These are phyloP conservation scores for Latrodectus hesperus DNA, from an alignment of 2,888 invertebrate genomes.

Conservation along the genomic window DNA sequence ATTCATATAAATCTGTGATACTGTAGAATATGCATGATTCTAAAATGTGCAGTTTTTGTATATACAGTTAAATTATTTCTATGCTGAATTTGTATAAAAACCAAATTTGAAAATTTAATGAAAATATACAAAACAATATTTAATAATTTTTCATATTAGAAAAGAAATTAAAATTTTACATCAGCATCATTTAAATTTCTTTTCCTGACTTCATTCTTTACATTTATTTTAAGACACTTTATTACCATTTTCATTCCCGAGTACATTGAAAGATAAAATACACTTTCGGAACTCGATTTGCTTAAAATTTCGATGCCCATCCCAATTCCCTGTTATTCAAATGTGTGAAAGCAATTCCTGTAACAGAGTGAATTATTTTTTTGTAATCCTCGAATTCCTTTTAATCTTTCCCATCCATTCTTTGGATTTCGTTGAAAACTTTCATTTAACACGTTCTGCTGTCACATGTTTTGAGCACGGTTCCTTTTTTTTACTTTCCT, in stretches of 20 bases:
- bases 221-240: background rate
- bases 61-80: no score
- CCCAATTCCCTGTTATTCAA: slow-evolving; percentile 27
- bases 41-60: no score
- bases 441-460: slow-evolving; percentile 34
- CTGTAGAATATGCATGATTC: no score
- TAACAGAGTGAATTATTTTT: slow-evolving; percentile 27
- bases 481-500: slow-evolving; percentile 17
- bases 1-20: no score
- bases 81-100: no score
- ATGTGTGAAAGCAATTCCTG: slow-evolving; percentile 45
- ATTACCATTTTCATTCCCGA: background rate
- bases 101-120: no score
- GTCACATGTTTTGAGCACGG: slow-evolving; percentile 20
- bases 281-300: slow-evolving; percentile 27
- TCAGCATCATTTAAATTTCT: background rate
- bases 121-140: no score
- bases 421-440: slow-evolving; percentile 20
- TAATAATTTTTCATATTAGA: background rate
- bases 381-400: slow-evolving; percentile 20
- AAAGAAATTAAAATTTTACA: background rate
- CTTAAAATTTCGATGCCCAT: slow-evolving; percentile 21
- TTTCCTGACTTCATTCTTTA: background rate
- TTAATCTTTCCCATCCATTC: slow-evolving; percentile 37
- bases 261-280: slow-evolving; percentile 21